Conservation (phyloP, 2,888 invertebrate species). For the Byasa hedistus region DNA sequence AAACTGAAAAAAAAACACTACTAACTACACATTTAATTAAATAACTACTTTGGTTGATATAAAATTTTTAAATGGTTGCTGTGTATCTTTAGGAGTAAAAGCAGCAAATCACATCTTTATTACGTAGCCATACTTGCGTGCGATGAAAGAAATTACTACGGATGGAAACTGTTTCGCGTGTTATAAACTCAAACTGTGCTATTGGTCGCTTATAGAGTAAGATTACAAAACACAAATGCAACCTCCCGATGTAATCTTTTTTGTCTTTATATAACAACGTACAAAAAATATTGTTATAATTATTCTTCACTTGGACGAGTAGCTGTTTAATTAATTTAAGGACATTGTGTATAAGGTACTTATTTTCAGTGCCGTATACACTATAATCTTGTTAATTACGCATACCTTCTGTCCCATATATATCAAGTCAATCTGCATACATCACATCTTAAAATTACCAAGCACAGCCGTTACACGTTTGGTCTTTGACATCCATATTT, state of each 20-base stretch:
- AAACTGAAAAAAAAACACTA: not conserved
- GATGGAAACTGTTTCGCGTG: slow-evolving; percentile 27
- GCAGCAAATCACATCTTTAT: slow-evolving; percentile 20
- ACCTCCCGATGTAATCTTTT: slow-evolving; percentile 15
- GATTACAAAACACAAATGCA: slow-evolving; percentile 27
- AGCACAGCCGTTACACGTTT: no score
- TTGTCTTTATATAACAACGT: not conserved
- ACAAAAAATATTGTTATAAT: not conserved
- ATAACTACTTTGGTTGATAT: not conserved
- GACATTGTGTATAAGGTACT: no score
- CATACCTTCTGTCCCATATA: no score
- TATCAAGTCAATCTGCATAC: not conserved
- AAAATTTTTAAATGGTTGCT: not conserved
- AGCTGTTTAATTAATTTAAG: no score
- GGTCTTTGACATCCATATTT: no score
- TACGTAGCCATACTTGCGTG: slow-evolving; percentile 28
- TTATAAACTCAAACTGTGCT: slow-evolving; percentile 12
- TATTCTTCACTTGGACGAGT: no score
- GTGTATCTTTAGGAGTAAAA: slow-evolving; percentile 7
- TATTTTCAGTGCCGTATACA: no score
- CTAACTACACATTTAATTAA: not conserved
- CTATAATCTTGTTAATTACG: no score
- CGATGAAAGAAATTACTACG: slow-evolving; percentile 19
- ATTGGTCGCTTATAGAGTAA: slow-evolving; percentile 16
- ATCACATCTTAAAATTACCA: not conserved